Evolutionary conservation across 2,888 invertebrate genomes (phyloP).

Genomic region (Scrobipalpa costella): DNA sequence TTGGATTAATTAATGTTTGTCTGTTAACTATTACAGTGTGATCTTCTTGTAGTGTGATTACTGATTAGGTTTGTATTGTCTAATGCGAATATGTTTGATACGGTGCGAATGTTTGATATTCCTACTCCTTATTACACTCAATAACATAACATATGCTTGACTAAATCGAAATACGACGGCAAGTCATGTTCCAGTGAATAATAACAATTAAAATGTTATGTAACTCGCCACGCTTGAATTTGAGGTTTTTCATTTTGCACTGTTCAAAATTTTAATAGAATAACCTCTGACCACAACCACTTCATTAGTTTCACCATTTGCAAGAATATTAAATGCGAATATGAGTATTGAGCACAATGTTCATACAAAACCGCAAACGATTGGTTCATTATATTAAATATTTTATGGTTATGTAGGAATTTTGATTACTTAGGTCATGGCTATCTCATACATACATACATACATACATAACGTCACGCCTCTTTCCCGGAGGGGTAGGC

Average conservation of each 20-base stretch:
- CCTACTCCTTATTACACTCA: background rate
- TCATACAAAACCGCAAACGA: too few relatives aligned
- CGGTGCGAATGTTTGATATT: background rate
- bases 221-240: slow-evolving; percentile 3
- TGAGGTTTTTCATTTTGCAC: background rate
- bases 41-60: too few relatives aligned
- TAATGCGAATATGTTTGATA: too few relatives aligned
- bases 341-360: too few relatives aligned
- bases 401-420: background rate
- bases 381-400: too few relatives aligned
- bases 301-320: too few relatives aligned
- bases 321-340: too few relatives aligned
- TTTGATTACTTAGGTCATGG: background rate
- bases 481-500: too few relatives aligned
- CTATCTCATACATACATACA: background rate
- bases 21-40: too few relatives aligned
- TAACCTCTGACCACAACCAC: background rate
- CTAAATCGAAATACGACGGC: background rate
- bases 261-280: slow-evolving; percentile 1
- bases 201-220: background rate
- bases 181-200: slow-evolving; percentile 24
- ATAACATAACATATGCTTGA: background rate
- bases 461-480: too few relatives aligned
- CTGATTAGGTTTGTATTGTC: too few relatives aligned
- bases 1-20: too few relatives aligned